A percentile compares a stretch with the other conserved stretches of the same genome.
phyloP scores from a whole-genome alignment of 1,140 invertebrate genomes.

The Camponotus vicinus region DNA sequence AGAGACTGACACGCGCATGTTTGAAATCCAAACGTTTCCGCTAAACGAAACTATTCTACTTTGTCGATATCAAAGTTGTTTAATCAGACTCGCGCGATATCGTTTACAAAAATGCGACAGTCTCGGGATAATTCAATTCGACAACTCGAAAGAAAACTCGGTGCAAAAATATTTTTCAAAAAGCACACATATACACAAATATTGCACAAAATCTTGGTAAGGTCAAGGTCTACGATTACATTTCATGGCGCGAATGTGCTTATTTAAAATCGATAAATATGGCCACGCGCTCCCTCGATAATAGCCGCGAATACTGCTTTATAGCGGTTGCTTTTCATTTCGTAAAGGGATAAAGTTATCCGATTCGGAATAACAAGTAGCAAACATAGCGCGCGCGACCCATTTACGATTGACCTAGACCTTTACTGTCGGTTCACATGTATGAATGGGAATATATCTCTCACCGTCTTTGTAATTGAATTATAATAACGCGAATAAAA shows the following conservation, averaged over 20 bases:
- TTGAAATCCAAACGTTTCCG: constrained; percentile 7
- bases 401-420: constrained; percentile 51
- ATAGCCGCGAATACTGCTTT: background rate
- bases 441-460: constrained; percentile 36
- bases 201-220: background rate
- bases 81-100: constrained; percentile 63
- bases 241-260: constrained; percentile 32
- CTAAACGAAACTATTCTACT: constrained; percentile 12
- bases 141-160: background rate
- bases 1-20: background rate
- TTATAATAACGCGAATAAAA: constrained; percentile 58
- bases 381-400: background rate
- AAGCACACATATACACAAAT: background rate
- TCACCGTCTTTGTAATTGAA: constrained; percentile 62
- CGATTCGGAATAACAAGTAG: constrained; percentile 42
- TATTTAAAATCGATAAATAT: constrained; percentile 61
- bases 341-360: background rate
- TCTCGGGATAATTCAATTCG: background rate
- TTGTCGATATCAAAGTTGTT: constrained; percentile 50
- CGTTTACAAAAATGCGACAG: constrained; percentile 28
- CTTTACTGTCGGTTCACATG: constrained; percentile 36
- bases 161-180: background rate
- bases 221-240: constrained; percentile 41
- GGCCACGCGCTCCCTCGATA: constrained; percentile 19
- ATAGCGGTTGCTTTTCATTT: background rate